A percentile compares a stretch with the other conserved stretches of the same genome.
These are phyloP conservation scores for Acomys russatus DNA, from an alignment of 2,797 vertebrate genomes.

Conservation along the genomic window DNA sequence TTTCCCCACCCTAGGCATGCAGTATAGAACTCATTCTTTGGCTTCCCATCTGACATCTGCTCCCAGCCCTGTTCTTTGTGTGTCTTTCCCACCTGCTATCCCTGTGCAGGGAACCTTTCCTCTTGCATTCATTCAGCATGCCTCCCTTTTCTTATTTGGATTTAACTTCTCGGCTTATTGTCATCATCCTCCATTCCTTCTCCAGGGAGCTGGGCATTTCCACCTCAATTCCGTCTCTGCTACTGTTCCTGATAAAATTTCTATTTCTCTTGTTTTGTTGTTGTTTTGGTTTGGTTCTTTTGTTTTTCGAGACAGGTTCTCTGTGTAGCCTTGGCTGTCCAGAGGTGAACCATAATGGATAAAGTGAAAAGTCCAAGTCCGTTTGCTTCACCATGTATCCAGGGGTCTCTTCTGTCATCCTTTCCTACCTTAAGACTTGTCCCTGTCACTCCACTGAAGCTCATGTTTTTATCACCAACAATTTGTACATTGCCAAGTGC, in stretches of 20 bases:
- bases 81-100: background rate
- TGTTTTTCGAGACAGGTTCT: no score
- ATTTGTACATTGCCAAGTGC: background rate
- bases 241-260: no score
- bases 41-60: no score
- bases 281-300: no score
- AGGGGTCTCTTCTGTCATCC: background rate
- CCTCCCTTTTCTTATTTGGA: background rate
- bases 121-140: background rate
- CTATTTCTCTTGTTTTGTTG: no score
- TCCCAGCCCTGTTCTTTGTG: accelerated
- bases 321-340: no score
- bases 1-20: no score
- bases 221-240: background rate
- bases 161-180: background rate
- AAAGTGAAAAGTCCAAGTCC: background rate
- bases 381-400: background rate
- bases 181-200: background rate
- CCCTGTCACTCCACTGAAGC: background rate
- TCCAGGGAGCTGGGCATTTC: background rate
- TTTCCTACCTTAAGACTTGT: background rate
- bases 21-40: background rate
- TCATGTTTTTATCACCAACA: background rate
- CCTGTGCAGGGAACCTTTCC: background rate
- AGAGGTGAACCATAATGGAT: background rate